Evolutionary conservation across 2,888 invertebrate species (phyloP).

Genomic region (Alitta virens): DNA sequence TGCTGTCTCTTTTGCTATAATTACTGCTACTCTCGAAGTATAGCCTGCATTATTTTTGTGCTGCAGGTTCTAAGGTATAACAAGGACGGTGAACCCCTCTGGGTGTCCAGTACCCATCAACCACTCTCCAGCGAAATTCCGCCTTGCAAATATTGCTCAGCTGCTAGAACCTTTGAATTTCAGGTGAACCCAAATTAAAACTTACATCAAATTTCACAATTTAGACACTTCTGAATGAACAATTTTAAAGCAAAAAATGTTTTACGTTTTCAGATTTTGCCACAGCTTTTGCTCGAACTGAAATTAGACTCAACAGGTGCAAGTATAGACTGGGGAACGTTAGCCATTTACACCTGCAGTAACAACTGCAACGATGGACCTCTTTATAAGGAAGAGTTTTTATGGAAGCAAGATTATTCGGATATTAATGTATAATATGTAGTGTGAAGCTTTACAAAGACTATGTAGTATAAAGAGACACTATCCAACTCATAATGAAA

Average conservation of each 20-base stretch:
- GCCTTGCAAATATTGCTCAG: conserved; percentile 68
- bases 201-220: neutral
- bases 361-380: conserved; percentile 69
- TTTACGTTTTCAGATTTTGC: conserved; percentile 64
- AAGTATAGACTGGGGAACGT: conserved; percentile 83
- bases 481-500: too few relatives aligned
- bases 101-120: conserved; percentile 69
- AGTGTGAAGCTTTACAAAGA: too few relatives aligned
- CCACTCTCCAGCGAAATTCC: conserved; percentile 66
- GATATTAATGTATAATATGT: too few relatives aligned
- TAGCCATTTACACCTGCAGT: conserved; percentile 82
- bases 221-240: neutral
- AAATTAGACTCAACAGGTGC: conserved; percentile 64
- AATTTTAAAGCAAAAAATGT: neutral
- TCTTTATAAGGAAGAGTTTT: conserved; percentile 74
- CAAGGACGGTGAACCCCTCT: conserved; percentile 76
- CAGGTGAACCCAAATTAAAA: conserved; percentile 37
- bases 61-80: conserved; percentile 69
- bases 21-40: too few relatives aligned
- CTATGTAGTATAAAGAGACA: too few relatives aligned
- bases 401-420: conserved; percentile 78
- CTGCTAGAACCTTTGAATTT: conserved; percentile 79
- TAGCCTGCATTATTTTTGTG: too few relatives aligned
- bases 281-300: conserved; percentile 73
- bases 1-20: too few relatives aligned